These are phyloP conservation scores for Rhombomys opimus DNA, from an alignment of 2,113 vertebrate genomes.

Conservation along the genomic window DNA sequence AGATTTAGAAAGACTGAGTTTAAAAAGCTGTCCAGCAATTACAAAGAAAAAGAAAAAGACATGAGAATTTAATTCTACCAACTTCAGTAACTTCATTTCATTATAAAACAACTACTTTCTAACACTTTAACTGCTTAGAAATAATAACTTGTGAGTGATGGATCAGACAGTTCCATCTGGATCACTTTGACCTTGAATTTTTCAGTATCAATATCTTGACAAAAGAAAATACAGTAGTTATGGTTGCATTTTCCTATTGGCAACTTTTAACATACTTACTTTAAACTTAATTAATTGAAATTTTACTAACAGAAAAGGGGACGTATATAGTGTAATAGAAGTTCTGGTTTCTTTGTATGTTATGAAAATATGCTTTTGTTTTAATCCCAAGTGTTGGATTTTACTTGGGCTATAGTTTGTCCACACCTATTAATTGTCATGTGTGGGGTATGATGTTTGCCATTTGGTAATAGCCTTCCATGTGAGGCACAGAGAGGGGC, in stretches of 20 bases:
- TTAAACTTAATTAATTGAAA: constrained; percentile 38
- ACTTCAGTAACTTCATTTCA: not conserved
- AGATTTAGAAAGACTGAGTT: not conserved
- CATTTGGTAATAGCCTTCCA: too few species aligned
- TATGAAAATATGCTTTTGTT: too few species aligned
- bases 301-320: not conserved
- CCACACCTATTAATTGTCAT: too few species aligned
- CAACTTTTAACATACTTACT: not conserved
- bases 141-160: not conserved
- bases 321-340: not conserved
- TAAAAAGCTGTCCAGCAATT: not conserved
- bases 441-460: too few species aligned
- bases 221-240: not conserved
- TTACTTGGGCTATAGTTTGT: too few species aligned
- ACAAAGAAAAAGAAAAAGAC: too few species aligned
- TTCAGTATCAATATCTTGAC: not conserved
- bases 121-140: not conserved
- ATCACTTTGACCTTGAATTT: not conserved
- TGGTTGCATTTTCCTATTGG: not conserved
- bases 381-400: too few species aligned
- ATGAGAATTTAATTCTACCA: not conserved
- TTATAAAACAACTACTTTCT: not conserved
- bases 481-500: too few species aligned
- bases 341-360: too few species aligned
- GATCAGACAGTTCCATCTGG: not conserved